Base-by-base conservation (phyloP, 1,140 invertebrate species). In the Aphelinus certus region DNA sequence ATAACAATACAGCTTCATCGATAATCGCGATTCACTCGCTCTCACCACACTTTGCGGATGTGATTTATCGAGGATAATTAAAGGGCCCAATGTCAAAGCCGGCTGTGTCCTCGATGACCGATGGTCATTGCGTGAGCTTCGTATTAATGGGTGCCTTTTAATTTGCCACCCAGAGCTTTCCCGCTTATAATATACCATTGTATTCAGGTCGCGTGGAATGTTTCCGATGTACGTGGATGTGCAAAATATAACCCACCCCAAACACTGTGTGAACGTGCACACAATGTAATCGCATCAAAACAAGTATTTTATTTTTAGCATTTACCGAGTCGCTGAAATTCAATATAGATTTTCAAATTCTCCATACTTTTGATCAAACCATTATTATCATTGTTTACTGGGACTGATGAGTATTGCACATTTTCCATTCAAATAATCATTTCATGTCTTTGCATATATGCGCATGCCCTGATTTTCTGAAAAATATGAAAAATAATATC, bases 31-130 rank as follows among this genome's bases (percentile, higher is more conserved):
- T 6, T 60, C 58, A 45, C 42, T 26, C 56, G 56, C 57, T 58
- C 57, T 58, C 9, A n/a, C 42, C 57, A 42, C 57, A 10, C n/a
- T 26, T 2, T 3, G 57, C 57, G 7, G 47, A 53, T 47, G 75
- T 83, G 82, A 83, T 83, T 81, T 82, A 83, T 82, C 74, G 77
- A 63, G 46, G 78, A 81, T 81, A 83, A 83, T 83, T 83, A 83
- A 83, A 83, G 78, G 80, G 73, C 75, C 77, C 77, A 77, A 79
- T 73, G 82, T 83, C 83, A 79, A 69, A 67, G 56, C 82, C 79
- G 78, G 80, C 82, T 83, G 81, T 70, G 78, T 6, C 78, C 61
- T 75, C 64, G 77, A 83, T 83, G 80, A 83, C 81, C 82, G 81
- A 83, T 79, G 77, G 77, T 77, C 70, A 48, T 45, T 79, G 76